Percentiles rank a stretch among this genome's conserved stretches.
Conservation (phyloP, 2,797 vertebrate species). For the Zenarchopterus dispar region DNA sequence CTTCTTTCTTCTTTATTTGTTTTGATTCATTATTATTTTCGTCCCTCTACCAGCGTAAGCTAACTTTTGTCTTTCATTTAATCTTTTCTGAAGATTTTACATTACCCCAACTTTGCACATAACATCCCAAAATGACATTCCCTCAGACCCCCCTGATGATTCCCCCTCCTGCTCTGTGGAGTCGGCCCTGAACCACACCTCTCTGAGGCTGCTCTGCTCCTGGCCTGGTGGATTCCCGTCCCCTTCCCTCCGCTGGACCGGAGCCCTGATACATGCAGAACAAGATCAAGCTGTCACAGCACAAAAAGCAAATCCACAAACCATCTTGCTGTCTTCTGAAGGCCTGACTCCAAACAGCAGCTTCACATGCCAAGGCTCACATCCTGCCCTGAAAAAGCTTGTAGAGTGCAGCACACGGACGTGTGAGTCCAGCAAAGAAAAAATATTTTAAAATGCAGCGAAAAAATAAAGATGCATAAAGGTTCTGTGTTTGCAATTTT, state of each 20-base stretch:
- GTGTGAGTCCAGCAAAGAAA: constrained; percentile 75
- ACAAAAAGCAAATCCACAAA: too few species aligned
- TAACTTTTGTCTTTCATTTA: background rate
- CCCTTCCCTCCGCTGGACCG: constrained; percentile 84
- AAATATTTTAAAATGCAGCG: too few species aligned
- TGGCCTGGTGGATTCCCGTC: constrained; percentile 88
- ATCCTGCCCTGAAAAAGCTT: constrained; percentile 71
- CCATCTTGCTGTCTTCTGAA: constrained; percentile 75
- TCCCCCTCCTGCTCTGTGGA: constrained; percentile 84
- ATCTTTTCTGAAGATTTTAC: background rate
- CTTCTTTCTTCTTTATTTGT: too few species aligned
- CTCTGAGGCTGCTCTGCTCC: constrained; percentile 84
- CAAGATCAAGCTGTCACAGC: background rate
- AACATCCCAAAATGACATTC: constrained; percentile 42
- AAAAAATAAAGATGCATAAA: too few species aligned
- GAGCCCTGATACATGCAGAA: constrained; percentile 43
- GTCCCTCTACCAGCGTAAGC: too few species aligned
- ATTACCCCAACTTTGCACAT: constrained; percentile 11
- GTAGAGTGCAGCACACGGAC: constrained; percentile 78
- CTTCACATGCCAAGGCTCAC: constrained; percentile 83
- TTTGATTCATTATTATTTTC: too few species aligned
- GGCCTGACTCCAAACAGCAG: constrained; percentile 75
- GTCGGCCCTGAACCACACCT: constrained; percentile 81
- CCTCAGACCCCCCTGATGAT: constrained; percentile 87
- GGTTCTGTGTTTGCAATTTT: too few species aligned